Conservation (phyloP, 2,113 vertebrate genomes). For the Meles meles region DNA sequence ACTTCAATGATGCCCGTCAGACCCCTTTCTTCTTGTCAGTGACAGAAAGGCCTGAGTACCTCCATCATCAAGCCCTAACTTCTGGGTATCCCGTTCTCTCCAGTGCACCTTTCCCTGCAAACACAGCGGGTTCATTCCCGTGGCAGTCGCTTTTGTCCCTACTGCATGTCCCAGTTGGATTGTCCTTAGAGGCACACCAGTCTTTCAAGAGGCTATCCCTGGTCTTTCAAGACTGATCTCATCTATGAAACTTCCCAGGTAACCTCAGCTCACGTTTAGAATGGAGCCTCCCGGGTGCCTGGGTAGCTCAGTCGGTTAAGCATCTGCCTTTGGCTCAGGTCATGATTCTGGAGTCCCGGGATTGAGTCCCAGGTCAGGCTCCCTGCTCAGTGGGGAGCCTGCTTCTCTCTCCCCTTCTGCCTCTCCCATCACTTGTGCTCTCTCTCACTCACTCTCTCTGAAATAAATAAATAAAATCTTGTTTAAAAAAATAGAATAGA, state of each 20-base stretch:
- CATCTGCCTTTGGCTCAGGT: neutral
- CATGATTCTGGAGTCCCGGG: too few relatives aligned
- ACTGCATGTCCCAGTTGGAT: neutral
- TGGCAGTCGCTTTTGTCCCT: neutral
- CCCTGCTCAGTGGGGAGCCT: too few relatives aligned
- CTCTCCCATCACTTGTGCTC: too few relatives aligned
- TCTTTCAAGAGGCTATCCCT: neutral
- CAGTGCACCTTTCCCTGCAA: neutral
- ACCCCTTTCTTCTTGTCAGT: neutral
- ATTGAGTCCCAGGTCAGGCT: too few relatives aligned
- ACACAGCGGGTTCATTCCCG: neutral
- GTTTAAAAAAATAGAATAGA: neutral
- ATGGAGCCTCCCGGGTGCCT: neutral
- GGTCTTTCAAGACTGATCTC: neutral
- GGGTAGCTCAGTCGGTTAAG: neutral
- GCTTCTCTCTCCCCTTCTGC: too few relatives aligned
- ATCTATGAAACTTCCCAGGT: neutral
- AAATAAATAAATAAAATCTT: too few relatives aligned
- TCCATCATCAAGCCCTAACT: neutral
- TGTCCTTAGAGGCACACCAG: neutral
- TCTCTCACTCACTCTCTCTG: too few relatives aligned
- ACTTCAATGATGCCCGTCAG: neutral
- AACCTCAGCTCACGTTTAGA: neutral
- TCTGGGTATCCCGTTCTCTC: neutral
- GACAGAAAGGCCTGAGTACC: neutral